Conservation (phyloP, 2,113 vertebrate genomes). For the Uria lomvia region DNA sequence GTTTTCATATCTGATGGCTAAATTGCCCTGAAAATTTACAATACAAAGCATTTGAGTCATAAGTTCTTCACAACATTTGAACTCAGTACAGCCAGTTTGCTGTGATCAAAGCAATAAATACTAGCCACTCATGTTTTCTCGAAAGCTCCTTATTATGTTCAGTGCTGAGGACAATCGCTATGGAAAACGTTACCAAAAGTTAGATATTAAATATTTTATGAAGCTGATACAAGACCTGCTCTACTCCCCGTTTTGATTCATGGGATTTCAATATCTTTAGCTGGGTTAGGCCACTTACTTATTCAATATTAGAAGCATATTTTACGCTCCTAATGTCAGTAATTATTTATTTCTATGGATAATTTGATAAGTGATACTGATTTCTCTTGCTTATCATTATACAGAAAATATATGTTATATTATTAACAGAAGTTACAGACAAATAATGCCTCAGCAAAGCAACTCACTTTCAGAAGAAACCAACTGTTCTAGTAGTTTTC, state of each 20-base stretch:
- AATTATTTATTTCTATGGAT: neutral
- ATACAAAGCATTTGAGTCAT: neutral
- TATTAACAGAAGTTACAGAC: neutral
- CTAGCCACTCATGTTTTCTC: neutral
- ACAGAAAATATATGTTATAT: neutral
- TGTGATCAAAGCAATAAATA: neutral
- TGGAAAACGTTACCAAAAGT: neutral
- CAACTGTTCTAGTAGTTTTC: neutral
- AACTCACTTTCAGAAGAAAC: neutral
- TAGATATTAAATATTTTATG: neutral
- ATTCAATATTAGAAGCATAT: neutral
- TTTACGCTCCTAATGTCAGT: neutral
- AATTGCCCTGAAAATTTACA: neutral
- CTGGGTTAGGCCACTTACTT: neutral
- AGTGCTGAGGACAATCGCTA: neutral
- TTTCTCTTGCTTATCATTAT: neutral
- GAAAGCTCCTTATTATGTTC: neutral
- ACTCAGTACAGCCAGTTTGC: neutral
- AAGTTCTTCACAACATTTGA: neutral
- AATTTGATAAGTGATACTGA: neutral
- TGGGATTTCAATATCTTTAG: neutral
- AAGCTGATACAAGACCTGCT: neutral
- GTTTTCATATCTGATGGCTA: neutral
- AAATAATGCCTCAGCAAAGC: neutral
- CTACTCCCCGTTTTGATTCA: neutral